Conservation (phyloP, 2,797 vertebrate species). For the Eremophila alpestris region DNA sequence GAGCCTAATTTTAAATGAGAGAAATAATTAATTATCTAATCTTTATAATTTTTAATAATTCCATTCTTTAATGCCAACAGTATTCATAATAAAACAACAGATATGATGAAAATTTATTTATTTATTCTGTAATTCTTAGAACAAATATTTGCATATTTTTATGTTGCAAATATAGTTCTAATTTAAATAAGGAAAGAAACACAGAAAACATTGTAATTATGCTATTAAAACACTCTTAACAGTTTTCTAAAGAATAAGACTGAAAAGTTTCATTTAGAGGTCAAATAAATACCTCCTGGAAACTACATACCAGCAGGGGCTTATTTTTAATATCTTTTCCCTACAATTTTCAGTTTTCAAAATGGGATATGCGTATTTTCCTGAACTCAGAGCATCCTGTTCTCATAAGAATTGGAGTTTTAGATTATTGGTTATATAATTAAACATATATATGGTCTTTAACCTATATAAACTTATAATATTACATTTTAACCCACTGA, state of each 20-base stretch:
- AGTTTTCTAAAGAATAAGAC: not conserved
- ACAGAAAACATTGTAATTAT: not conserved
- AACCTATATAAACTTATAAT: not conserved
- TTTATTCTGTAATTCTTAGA: not conserved
- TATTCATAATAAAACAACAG: not conserved
- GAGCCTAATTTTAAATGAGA: not conserved
- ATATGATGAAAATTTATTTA: not conserved
- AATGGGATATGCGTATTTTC: fast-evolving
- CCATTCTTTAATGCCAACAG: not conserved
- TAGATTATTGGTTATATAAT: not conserved
- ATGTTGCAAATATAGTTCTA: not conserved
- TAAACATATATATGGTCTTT: not conserved
- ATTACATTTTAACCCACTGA: not conserved
- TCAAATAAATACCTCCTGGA: not conserved
- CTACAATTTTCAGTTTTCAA: not conserved
- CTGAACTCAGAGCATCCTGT: not conserved
- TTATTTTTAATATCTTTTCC: not conserved
- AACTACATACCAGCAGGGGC: not conserved
- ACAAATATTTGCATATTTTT: not conserved
- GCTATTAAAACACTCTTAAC: not conserved
- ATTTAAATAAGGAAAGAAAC: not conserved
- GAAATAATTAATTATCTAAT: not conserved
- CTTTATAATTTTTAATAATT: not conserved
- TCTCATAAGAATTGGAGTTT: not conserved
- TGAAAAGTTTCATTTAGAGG: not conserved